These are phyloP conservation scores for Bombus confusus DNA, from an alignment of 1,140 invertebrate genomes.

Conservation along the genomic window DNA sequence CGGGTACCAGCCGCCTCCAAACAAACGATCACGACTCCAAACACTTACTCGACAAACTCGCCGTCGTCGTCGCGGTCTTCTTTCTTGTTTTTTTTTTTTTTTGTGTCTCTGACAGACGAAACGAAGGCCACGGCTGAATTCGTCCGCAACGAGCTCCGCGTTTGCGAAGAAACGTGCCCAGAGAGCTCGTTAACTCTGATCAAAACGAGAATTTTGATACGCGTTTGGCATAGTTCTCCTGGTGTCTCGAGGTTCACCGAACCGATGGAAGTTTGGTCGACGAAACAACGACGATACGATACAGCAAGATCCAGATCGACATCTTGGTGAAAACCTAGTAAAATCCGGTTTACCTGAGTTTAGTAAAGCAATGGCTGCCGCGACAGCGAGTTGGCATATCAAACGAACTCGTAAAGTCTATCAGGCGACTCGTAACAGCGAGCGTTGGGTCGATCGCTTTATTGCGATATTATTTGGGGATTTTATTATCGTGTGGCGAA, in stretches of 20 bases:
- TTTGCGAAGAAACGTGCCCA: no score
- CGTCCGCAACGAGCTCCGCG: no score
- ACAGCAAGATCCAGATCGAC: no score
- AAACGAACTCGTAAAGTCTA: conserved; percentile 72
- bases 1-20: conserved; percentile 37
- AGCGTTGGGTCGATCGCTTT: conserved; percentile 24
- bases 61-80: not conserved
- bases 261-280: no score
- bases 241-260: no score
- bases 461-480: conserved; percentile 75
- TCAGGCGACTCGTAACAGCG: conserved; percentile 61
- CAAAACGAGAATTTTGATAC: not conserved
- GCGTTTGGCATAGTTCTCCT: no score
- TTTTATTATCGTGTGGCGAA: conserved; percentile 72
- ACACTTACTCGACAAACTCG: conserved; percentile 1
- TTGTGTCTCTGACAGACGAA: not conserved
- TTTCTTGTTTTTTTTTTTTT: not conserved
- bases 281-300: no score
- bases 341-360: no score
- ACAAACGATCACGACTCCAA: conserved; percentile 12
- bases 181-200: not conserved
- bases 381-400: conserved; percentile 64
- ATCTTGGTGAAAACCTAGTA: no score
- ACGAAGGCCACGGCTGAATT: not conserved
- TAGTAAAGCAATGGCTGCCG: not conserved